Conservation (phyloP, 2,797 vertebrate genomes). For the Mormyrops boulengeri region DNA sequence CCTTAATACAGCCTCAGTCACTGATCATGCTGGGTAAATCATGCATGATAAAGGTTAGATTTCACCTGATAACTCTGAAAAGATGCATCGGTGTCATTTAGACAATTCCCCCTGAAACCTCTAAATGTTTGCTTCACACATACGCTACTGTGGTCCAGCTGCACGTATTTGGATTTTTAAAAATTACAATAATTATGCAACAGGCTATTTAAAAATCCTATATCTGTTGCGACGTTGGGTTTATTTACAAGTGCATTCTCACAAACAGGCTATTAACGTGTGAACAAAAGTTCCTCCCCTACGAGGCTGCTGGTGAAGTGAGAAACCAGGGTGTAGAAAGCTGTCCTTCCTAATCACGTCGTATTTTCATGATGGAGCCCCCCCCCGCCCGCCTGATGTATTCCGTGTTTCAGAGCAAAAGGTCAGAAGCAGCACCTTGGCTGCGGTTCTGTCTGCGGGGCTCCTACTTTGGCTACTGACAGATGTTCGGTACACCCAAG, state of each 20-base stretch:
- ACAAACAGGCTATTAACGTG: neutral
- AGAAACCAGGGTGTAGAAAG: neutral
- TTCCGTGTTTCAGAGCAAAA: neutral
- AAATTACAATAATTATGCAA: neutral
- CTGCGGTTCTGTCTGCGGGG: neutral
- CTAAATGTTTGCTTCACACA: neutral
- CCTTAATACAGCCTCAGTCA: neutral
- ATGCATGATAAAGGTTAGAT: slow-evolving; percentile 10
- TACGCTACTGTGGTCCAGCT: neutral
- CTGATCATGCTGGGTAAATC: slow-evolving; percentile 3
- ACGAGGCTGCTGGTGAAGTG: neutral
- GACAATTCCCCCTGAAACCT: neutral
- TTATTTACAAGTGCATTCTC: neutral
- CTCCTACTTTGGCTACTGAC: slow-evolving; percentile 1
- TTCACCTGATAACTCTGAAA: neutral
- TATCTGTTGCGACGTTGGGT: neutral
- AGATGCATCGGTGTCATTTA: neutral
- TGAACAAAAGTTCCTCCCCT: neutral
- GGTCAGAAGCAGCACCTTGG: neutral
- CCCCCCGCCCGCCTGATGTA: neutral
- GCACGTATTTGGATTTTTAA: neutral
- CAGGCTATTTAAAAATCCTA: neutral
- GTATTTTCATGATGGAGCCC: neutral
- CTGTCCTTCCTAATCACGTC: neutral
- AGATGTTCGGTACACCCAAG: slow-evolving; percentile 2